Base-by-base conservation (phyloP, 2,113 vertebrate genomes). In the Cyanocitta stelleri region DNA sequence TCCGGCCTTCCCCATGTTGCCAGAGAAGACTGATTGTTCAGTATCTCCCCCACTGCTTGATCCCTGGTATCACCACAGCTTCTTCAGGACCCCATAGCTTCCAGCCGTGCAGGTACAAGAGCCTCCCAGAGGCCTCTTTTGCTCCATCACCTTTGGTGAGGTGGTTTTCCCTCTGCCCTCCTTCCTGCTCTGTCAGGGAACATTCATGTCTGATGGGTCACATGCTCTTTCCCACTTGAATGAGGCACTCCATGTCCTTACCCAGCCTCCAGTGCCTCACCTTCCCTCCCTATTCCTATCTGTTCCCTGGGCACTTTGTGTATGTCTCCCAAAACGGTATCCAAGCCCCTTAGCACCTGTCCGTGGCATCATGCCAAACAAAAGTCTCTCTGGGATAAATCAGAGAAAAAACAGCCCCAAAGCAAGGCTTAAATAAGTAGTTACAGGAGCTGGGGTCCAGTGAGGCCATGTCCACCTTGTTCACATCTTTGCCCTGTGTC, bases 401-500 rank as follows among this genome's bases (percentile, higher is more conserved):
- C 16, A 52, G 41, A 71, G 56, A 13, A 79, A 41, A 55, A 61
- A 10, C 27, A 75, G 23, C 20, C 8, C 19, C 17, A 61, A 72
- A 55, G 2, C 11, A 23, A 48, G 43, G 16, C 15, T 87, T 67
- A 41, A 41, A 4, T 15, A 44, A 63, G 23, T 13, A 41, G 16
- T 14, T 64, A 1, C n/a, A 46, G 52, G 39, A 82, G 43, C 33
- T 29, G 56, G 26, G 20, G 13, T 68, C 23, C 35, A 18, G 14
- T 0, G 5, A 10, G 37, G 17, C 54, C 1, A 1, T 10, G 16
- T 16, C 33, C 2, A 6, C 3, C 52, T 56, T 37, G 29, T 15
- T 75, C 46, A 3, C 29, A 21, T 6, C 46, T 87, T 61, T 20
- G 2, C 29, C 17, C 27, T 9, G 3, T 39, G n/a, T 32, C 41